Percentiles rank a stretch among this genome's conserved stretches.
Conservation (phyloP, 2,113 vertebrate genomes). For the Neogobius melanostomus region DNA sequence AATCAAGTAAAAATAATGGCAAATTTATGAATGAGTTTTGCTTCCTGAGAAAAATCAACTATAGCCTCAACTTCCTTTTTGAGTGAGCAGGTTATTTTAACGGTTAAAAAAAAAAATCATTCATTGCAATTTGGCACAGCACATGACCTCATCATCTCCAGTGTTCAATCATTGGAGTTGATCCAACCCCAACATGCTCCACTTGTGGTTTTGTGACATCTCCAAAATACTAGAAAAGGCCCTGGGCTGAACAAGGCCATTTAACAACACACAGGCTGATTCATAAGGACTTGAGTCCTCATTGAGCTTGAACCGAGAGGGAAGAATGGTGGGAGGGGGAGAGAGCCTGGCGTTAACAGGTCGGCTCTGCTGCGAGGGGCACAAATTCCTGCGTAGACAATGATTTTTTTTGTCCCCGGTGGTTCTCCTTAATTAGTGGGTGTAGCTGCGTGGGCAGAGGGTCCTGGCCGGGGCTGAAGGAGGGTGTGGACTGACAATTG, state of each 20-base stretch:
- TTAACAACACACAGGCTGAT: constrained; percentile 58
- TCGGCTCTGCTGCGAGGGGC: constrained; percentile 63
- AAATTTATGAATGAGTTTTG: too few relatives aligned
- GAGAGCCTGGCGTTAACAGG: constrained; percentile 73
- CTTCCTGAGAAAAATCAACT: too few relatives aligned
- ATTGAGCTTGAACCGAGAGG: constrained; percentile 50
- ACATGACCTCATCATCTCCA: constrained; percentile 30
- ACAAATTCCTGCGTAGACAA: constrained; percentile 72
- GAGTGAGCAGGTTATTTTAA: too few relatives aligned
- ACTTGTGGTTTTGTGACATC: constrained; percentile 52
- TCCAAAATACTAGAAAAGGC: constrained; percentile 46
- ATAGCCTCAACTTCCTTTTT: too few relatives aligned
- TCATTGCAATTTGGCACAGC: background rate
- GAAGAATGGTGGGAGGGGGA: constrained; percentile 65
- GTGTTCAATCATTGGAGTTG: constrained; percentile 20
- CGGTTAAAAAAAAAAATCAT: too few relatives aligned
- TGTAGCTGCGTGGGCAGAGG: constrained; percentile 61
- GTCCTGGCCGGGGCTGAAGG: constrained; percentile 43
- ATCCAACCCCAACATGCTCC: constrained; percentile 56
- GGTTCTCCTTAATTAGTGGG: constrained; percentile 71
- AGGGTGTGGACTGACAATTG: constrained; percentile 65
- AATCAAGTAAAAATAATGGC: too few relatives aligned
- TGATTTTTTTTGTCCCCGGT: constrained; percentile 72
- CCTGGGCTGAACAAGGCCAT: constrained; percentile 46
- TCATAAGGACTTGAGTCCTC: constrained; percentile 53